Evolutionary conservation across 2,888 invertebrate species (phyloP), one percentile per base, ranked within the genome.

Genomic region (Netelia inedita): DNA sequence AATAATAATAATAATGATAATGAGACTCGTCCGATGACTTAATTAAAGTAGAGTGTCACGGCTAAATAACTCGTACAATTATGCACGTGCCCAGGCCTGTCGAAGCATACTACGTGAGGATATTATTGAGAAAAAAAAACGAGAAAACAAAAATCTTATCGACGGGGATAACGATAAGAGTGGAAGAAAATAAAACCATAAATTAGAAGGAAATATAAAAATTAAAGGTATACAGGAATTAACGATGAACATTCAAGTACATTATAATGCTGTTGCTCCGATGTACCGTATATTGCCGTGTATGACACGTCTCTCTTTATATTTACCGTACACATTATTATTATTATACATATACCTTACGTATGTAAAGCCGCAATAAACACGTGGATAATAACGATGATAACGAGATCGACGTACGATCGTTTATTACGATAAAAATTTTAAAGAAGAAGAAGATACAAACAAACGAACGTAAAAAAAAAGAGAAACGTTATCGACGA

Each of bases 201-300:
- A 55, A 59, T 55, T 72, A 74, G 74, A 55, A 16, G 19, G 43
- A 63, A 73, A 10, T n/a, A 16, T 14, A 73, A 71, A 66, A 50
- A 68, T 19, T 57, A 57, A 19, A 9, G 57, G 21, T 57, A 57
- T 19, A 19, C 10, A 16, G 57, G 57, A 46, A 46, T 46, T 46
- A 46, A 46, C 10, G 57, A 53, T 28, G 21, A 35, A 53, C 16
- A 71, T 65, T 75, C 63, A 59, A 78, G 59, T 79, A 19, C 43
- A 78, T 72, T 23, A 43, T 50, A 88, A 90, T 86, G 88, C 89
- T 89, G 90, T 90, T 91, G 90, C 89, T 92, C 89, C 88, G 89
- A 90, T 91, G 90, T 91, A 74, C 50, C 59, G 43, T 53, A 92
- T 89, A 91, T 91, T 92, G 89, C 88, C 89, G 88, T 91, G 90